Conservation (phyloP, 1,140 invertebrate species). For the Drosophila orena region DNA sequence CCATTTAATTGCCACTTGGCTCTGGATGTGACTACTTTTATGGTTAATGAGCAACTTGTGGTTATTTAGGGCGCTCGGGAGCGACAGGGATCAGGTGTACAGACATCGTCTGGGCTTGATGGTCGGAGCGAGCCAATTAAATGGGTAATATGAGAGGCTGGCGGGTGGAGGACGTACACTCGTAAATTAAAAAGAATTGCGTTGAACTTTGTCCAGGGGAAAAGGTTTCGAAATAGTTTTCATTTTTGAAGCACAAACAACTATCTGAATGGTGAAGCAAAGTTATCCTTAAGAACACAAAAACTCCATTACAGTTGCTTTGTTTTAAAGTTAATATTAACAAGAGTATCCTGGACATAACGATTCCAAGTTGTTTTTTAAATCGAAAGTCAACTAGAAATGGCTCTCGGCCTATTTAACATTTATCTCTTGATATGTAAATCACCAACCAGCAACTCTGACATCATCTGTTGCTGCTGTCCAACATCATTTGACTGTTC, state of each 20-base stretch:
- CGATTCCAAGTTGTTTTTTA: too few species aligned
- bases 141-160: constrained; percentile 41
- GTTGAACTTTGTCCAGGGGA: neutral
- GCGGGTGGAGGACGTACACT: constrained; percentile 23
- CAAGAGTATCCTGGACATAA: too few species aligned
- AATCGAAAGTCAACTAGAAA: neutral
- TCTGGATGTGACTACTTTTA: constrained; percentile 76
- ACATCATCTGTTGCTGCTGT: constrained; percentile 52
- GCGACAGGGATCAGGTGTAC: constrained; percentile 58
- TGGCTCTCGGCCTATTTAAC: constrained; percentile 4
- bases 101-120: neutral
- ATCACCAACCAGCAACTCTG: constrained; percentile 22
- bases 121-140: constrained; percentile 58
- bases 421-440: constrained; percentile 7
- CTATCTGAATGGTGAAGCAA: too few species aligned
- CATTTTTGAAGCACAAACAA: neutral
- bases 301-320: too few species aligned
- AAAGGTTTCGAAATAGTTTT: neutral
- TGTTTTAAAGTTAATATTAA: too few species aligned
- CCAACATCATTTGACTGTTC: constrained; percentile 26
- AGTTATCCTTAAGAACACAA: too few species aligned
- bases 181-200: constrained; percentile 67
- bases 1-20: constrained; percentile 76
- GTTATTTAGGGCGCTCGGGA: constrained; percentile 40
- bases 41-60: constrained; percentile 74